Evolutionary conservation across 2,888 invertebrate genomes (phyloP).

Genomic region (Timema podura): DNA sequence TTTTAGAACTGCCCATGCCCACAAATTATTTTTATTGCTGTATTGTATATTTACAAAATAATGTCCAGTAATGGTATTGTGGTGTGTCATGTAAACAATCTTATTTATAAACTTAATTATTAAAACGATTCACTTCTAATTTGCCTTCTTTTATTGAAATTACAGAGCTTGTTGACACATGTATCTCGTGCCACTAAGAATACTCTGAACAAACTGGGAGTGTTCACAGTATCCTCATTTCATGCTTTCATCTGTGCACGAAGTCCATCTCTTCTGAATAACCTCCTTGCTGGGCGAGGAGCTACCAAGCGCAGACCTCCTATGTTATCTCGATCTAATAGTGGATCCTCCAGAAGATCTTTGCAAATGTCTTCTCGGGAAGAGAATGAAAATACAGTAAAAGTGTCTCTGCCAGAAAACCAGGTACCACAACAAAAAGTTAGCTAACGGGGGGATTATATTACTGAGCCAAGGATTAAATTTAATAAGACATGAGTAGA

Average conservation of each 20-base stretch:
- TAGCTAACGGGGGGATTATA: slow-evolving; percentile 17
- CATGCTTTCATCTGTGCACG: slow-evolving; percentile 97
- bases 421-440: slow-evolving; percentile 43
- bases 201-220: slow-evolving; percentile 90
- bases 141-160: slow-evolving; percentile 38
- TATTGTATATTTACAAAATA: too few species aligned
- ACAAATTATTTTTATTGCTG: too few species aligned
- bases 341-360: slow-evolving; percentile 80
- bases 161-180: slow-evolving; percentile 89
- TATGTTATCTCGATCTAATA: slow-evolving; percentile 84
- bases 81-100: too few species aligned
- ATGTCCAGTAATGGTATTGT: too few species aligned
- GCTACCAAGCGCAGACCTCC: slow-evolving; percentile 88
- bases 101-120: too few species aligned
- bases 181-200: slow-evolving; percentile 93
- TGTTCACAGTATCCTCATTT: slow-evolving; percentile 96
- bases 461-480: too few species aligned
- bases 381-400: slow-evolving; percentile 81
- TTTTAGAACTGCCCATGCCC: too few species aligned
- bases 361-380: slow-evolving; percentile 76
- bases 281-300: slow-evolving; percentile 83
- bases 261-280: slow-evolving; percentile 88
- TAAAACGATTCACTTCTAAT: too few species aligned
- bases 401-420: slow-evolving; percentile 85
- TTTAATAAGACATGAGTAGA: too few species aligned